These are phyloP conservation scores for Sciurus niger DNA, from an alignment of 2,113 vertebrate genomes.

Conservation along the genomic window DNA sequence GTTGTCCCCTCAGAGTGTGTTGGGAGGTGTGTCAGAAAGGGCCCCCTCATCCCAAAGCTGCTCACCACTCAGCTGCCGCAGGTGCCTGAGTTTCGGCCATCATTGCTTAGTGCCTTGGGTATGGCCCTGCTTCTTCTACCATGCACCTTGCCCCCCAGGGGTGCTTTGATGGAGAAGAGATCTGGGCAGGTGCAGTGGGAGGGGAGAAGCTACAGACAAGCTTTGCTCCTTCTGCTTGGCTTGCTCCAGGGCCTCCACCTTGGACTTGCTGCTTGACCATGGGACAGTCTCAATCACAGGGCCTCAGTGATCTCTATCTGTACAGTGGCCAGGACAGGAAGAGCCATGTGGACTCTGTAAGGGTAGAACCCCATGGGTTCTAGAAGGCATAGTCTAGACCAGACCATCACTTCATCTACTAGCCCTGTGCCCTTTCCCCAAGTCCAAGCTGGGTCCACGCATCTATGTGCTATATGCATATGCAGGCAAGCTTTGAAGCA, in stretches of 20 bases:
- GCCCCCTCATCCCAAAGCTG: not conserved
- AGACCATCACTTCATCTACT: not conserved
- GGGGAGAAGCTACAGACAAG: too few species aligned
- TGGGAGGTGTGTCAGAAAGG: slow-evolving; percentile 29
- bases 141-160: not conserved
- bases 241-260: not conserved
- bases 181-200: not conserved
- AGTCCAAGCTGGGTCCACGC: not conserved
- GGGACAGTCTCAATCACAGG: not conserved
- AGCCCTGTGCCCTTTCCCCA: not conserved
- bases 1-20: slow-evolving; percentile 65
- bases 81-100: slow-evolving; percentile 1
- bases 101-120: not conserved
- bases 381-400: not conserved
- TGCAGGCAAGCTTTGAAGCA: not conserved
- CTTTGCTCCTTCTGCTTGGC: not conserved
- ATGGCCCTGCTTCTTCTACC: not conserved
- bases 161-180: not conserved
- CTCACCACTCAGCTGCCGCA: not conserved
- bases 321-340: not conserved
- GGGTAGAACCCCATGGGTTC: not conserved
- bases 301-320: not conserved
- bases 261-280: not conserved
- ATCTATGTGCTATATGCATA: not conserved
- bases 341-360: not conserved